Base-by-base conservation (phyloP, 1,140 invertebrate species). In the Bombus confusus region DNA sequence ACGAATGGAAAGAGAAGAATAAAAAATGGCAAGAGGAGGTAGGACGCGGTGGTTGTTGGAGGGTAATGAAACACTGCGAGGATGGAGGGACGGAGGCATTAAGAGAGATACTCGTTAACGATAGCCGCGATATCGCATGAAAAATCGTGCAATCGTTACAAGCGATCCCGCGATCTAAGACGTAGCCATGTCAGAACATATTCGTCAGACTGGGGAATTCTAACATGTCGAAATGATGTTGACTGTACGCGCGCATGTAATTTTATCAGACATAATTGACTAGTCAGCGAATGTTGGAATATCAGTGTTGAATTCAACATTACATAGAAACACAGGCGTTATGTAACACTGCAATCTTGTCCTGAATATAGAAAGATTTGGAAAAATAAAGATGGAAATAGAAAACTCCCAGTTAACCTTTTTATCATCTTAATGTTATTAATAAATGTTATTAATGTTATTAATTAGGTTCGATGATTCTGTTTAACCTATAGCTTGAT, bases 41-140 rank as follows among this genome's bases (percentile, higher is more conserved):
- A 25, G 59, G 37, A 18, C 18, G 6, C 28, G 28, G n/a, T 43
- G 41, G 39, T n/a, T 72, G 71, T 28, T 12, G 47, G 34, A 57
- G 74, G 47, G 47, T 59, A 76, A 76, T 57, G 74, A 59, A 76
- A 52, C 43, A 75, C 25, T 25, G 73, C 43, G 41, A 39, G 68
- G 37, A 71, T 34, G 47, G 31, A 52, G 73, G 73, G 31, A 39
- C 43, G 66, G 18, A 37, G 31, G 59, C 57, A 75, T 76, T 83
- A 64, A 39, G 87, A 62, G 76, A 88, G 87, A 88, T 88, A 82
- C 87, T 90, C 87, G 88, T 90, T 90, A 90, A 90, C 88, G 88
- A 90, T 86, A 89, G 52, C 15, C 37, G 43, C 75, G 71, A 72
- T 90, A 90, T 89, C 87, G 87, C 68, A 34, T 74, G 87, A 90